Conservation (phyloP, 2,888 invertebrate species). For the Meandrusa payeni region DNA sequence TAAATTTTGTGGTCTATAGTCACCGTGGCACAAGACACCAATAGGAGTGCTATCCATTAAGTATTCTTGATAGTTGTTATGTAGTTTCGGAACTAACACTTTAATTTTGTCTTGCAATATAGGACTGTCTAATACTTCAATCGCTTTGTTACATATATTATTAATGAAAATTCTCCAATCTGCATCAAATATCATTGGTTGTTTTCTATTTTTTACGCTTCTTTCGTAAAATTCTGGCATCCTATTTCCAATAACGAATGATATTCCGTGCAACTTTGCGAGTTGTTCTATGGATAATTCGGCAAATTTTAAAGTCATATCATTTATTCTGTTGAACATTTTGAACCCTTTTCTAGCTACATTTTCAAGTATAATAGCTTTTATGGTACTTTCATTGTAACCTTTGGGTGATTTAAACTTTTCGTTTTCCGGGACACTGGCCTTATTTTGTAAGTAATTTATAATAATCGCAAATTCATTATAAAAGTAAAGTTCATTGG, state of each 20-base stretch:
- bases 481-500: conserved; percentile 41
- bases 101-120: conserved; percentile 32
- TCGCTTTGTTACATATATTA: conserved; percentile 28
- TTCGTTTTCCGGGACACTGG: conserved; percentile 24
- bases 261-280: conserved; percentile 40
- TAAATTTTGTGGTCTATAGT: conserved; percentile 29
- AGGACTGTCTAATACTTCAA: conserved; percentile 35
- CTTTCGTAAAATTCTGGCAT: conserved; percentile 34
- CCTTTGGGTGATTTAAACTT: conserved; percentile 26
- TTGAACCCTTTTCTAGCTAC: conserved; percentile 36
- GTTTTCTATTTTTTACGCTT: conserved; percentile 31
- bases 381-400: conserved; percentile 19
- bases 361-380: conserved; percentile 31
- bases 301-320: conserved; percentile 35
- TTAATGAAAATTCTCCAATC: conserved; percentile 26
- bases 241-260: conserved; percentile 36
- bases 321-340: conserved; percentile 33
- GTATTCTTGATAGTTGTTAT: conserved; percentile 31
- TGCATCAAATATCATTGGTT: conserved; percentile 20
- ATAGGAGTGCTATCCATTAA: conserved; percentile 25
- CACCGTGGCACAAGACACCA: conserved; percentile 29
- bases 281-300: conserved; percentile 36
- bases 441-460: conserved; percentile 31
- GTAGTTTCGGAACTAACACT: conserved; percentile 27
- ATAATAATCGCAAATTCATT: conserved; percentile 36